These are phyloP conservation scores for Ardeotis arabs DNA, from an alignment of 2,113 vertebrate genomes.

Conservation along the genomic window DNA sequence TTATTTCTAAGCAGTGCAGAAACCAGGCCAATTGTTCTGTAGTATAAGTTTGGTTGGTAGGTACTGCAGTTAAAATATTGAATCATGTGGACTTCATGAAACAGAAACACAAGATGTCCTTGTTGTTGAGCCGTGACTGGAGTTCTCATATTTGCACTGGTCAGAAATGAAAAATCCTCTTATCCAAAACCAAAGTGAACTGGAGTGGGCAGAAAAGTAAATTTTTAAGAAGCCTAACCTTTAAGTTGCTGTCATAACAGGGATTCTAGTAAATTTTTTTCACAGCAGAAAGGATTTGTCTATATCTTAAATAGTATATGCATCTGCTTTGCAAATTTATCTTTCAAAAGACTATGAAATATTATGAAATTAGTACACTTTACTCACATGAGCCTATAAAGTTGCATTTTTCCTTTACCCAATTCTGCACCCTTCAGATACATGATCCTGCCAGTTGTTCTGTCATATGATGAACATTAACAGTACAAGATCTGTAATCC, in stretches of 20 bases:
- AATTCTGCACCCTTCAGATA: neutral
- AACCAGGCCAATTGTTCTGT: neutral
- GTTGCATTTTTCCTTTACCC: neutral
- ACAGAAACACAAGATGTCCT: neutral
- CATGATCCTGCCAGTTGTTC: neutral
- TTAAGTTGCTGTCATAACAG: constrained; percentile 23
- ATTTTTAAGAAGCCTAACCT: constrained; percentile 3
- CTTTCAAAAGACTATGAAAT: neutral
- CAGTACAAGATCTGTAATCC: neutral
- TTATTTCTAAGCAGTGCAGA: neutral
- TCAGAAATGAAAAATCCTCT: constrained; percentile 17
- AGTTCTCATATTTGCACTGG: neutral
- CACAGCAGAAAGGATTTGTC: neutral
- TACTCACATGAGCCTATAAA: neutral
- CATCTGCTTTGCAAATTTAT: neutral
- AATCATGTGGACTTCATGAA: neutral
- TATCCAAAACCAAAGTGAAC: constrained; percentile 21
- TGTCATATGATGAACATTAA: neutral
- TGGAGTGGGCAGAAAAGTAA: constrained; percentile 5
- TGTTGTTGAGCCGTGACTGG: neutral
- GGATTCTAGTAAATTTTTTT: constrained; percentile 15
- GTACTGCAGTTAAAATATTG: neutral
- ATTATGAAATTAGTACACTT: neutral
- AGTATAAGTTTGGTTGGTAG: neutral
- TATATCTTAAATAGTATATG: neutral